Evolutionary conservation across 2,113 vertebrate species (phyloP).

Genomic region (Eclectus roratus): DNA sequence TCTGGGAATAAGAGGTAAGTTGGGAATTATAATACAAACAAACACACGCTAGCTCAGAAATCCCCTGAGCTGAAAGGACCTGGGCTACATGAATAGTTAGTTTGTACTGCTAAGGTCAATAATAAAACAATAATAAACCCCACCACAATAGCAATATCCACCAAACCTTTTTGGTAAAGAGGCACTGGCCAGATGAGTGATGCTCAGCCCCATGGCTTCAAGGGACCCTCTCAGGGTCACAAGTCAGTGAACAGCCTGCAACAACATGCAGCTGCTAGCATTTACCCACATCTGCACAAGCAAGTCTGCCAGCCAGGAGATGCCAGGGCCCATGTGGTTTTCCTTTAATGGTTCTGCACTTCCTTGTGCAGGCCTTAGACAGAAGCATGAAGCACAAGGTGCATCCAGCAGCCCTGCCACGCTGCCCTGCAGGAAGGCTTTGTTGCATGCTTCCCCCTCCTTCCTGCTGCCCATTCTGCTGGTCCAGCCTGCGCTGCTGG

Average conservation of each 20-base stretch:
- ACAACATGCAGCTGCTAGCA: background rate
- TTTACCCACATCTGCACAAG: background rate
- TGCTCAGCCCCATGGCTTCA: background rate
- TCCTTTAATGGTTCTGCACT: background rate
- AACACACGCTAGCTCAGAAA: background rate
- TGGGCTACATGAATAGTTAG: background rate
- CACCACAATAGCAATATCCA: background rate
- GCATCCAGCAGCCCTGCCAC: background rate
- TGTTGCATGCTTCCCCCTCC: background rate
- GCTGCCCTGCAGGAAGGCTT: background rate
- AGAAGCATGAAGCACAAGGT: background rate
- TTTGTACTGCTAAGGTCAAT: background rate
- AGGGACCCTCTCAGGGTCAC: background rate
- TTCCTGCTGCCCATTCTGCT: background rate
- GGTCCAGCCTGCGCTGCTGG: background rate
- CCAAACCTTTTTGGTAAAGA: background rate
- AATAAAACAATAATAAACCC: background rate
- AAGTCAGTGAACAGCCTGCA: background rate
- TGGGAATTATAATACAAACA: background rate
- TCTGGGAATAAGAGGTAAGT: background rate
- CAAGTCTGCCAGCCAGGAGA: background rate
- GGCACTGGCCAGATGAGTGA: accelerated
- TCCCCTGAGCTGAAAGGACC: background rate
- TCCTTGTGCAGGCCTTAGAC: background rate
- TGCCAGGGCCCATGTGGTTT: background rate